These are phyloP conservation scores for Alethe castanea DNA, from an alignment of 2,113 vertebrate species.

Conservation along the genomic window DNA sequence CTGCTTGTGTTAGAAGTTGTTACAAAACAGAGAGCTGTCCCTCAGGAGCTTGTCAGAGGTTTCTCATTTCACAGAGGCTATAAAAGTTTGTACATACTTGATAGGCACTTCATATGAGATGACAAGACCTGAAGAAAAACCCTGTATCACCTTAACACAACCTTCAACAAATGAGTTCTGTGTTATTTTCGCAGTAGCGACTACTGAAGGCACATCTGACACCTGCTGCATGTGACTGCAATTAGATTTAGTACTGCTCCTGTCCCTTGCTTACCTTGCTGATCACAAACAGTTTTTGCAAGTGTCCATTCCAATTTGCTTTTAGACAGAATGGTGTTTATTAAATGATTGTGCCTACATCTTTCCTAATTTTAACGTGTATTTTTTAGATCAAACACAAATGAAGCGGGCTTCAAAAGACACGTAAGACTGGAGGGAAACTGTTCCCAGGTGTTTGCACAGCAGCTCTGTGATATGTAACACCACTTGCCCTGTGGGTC, in stretches of 20 bases:
- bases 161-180: neutral
- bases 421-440: neutral
- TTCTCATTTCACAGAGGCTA: neutral
- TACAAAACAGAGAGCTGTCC: neutral
- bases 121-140: neutral
- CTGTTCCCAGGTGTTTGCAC: neutral
- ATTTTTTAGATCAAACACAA: neutral
- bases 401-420: neutral
- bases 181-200: neutral
- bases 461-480: neutral
- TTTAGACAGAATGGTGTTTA: neutral
- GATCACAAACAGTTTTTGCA: neutral
- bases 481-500: rapidly evolving
- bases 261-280: neutral
- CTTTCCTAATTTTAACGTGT: neutral
- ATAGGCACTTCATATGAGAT: neutral
- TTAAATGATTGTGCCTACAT: neutral
- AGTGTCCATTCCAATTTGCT: neutral
- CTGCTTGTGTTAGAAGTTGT: neutral
- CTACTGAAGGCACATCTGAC: neutral
- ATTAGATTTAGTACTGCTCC: neutral
- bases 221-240: neutral
- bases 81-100: neutral
- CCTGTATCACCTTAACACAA: neutral
- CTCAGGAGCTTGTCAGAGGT: neutral